These are phyloP conservation scores for Anguilla anguilla DNA, from an alignment of 2,797 vertebrate species.

Conservation along the genomic window DNA sequence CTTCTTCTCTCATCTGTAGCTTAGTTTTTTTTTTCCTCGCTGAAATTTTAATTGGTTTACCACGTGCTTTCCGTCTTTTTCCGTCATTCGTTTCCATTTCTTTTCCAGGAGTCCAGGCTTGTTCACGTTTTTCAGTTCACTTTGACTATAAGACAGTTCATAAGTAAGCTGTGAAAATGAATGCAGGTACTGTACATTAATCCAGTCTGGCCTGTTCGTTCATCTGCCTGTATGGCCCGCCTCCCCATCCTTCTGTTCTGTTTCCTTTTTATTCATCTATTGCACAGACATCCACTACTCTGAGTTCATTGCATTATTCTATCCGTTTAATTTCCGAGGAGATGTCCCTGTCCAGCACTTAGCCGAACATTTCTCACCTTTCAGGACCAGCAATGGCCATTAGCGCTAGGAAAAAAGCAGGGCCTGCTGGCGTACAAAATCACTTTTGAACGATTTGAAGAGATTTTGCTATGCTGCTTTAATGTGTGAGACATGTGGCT, in stretches of 20 bases:
- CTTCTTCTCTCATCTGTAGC: background rate
- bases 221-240: background rate
- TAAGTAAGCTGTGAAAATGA: background rate
- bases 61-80: background rate
- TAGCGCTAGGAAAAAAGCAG: background rate
- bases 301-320: background rate
- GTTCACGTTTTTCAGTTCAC: background rate
- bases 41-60: background rate
- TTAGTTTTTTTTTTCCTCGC: background rate
- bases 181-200: background rate
- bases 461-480: background rate
- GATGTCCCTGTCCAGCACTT: background rate
- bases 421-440: background rate
- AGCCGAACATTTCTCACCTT: background rate
- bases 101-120: background rate
- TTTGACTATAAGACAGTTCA: background rate
- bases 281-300: background rate
- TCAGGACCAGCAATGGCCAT: background rate
- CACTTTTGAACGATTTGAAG: background rate
- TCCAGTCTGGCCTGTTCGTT: background rate
- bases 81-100: background rate
- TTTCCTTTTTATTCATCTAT: background rate
- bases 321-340: background rate
- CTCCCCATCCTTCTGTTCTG: background rate
- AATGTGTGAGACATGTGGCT: background rate